Evolutionary conservation across 1,140 invertebrate genomes (phyloP), one percentile per base, ranked within the genome.

Genomic region (Drosophila pallidifrons): DNA sequence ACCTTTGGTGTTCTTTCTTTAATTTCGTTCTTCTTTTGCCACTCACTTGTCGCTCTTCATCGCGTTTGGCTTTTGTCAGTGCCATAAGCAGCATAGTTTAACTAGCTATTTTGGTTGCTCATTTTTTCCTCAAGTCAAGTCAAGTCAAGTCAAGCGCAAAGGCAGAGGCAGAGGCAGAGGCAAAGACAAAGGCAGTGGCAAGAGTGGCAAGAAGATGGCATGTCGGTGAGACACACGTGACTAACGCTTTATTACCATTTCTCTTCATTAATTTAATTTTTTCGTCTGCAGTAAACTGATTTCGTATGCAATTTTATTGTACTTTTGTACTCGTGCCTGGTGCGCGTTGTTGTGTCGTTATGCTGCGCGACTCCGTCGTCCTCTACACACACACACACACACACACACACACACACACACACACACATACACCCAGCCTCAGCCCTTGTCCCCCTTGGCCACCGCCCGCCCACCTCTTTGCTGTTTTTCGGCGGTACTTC

Each of bases 201-300:
- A 47, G 1, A 46, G 15, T 1, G 13, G 25, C 1, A 47, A 46
- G 7, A 8, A 11, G 10, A 32, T 20, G 73, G 73, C 47, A 43
- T 64, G 52, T 69, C 49, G 43, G 61, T 59, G 64, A 70, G 70
- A 77, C 52, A 87, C 83, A 87, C 83, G 83, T 87, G 83, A 87
- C 83, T 88, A 88, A 81, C 83, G 83, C 80, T 87, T 87, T 87
- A 87, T 87, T 87, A 87, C 83, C 83, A 87, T 87, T 88, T 87
- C 87, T 87, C 83, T 87, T 87, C 83, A 87, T 87, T 87, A 87
- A 87, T 87, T 87, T 87, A 87, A 87, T 87, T 87, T 87, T 87
- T 87, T 87, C 83, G 83, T 87, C 83, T 87, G 83, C 83, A 87
- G 83, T 88, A 87, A 87, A 87, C 83, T 87, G 83, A 86, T 87